Conservation (phyloP, 2,113 vertebrate species). For the Neogale vison region DNA sequence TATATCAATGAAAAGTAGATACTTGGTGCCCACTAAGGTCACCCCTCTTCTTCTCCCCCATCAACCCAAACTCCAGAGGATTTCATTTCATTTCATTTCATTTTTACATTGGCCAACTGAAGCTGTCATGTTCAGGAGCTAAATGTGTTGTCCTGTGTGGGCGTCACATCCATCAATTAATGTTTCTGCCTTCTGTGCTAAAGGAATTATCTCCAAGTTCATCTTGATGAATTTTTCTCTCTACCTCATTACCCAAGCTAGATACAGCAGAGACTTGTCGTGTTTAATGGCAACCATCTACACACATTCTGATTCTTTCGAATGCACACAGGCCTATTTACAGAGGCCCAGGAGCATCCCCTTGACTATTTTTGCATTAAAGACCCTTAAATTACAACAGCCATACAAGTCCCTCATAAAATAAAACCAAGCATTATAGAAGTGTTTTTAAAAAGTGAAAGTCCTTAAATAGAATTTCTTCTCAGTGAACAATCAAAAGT, state of each 20-base stretch:
- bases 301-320: slow-evolving; percentile 34
- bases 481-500: neutral
- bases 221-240: slow-evolving; percentile 73
- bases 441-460: neutral
- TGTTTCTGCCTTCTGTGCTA: slow-evolving; percentile 66
- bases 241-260: slow-evolving; percentile 69
- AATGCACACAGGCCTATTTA: slow-evolving; percentile 10
- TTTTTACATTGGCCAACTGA: slow-evolving; percentile 43
- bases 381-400: slow-evolving; percentile 43
- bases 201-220: slow-evolving; percentile 70
- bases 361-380: slow-evolving; percentile 48
- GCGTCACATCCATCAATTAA: slow-evolving; percentile 54
- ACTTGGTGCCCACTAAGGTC: neutral
- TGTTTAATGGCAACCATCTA: slow-evolving; percentile 50
- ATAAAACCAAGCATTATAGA: slow-evolving; percentile 32
- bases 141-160: slow-evolving; percentile 54
- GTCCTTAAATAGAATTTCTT: neutral
- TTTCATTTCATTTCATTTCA: slow-evolving; percentile 6
- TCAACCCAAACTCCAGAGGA: neutral
- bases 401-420: neutral
- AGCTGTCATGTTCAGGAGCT: slow-evolving; percentile 8
- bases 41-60: neutral
- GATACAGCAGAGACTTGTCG: slow-evolving; percentile 48
- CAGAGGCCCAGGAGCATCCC: neutral
- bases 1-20: neutral